Evolutionary conservation across 1,140 invertebrate species (phyloP).

Genomic region (Heliconius nattereri): DNA sequence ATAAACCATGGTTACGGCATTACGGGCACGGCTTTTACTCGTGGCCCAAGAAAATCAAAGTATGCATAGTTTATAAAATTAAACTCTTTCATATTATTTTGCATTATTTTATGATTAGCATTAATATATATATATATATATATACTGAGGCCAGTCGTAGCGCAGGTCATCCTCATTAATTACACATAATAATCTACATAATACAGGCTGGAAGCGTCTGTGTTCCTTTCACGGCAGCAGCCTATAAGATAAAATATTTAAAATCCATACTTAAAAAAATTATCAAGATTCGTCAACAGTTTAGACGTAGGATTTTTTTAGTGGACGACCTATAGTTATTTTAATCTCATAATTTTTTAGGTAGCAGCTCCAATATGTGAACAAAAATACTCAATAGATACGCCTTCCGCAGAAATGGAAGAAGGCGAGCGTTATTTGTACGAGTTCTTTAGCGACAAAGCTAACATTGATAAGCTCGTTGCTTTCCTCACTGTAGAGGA

Average conservation of each 20-base stretch:
- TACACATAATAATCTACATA: too few relatives aligned
- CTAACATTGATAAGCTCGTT: slow-evolving; percentile 88
- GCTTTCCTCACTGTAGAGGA: slow-evolving; percentile 91
- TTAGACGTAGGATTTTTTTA: too few relatives aligned
- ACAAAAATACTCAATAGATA: slow-evolving; percentile 54
- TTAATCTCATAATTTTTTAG: slow-evolving; percentile 40
- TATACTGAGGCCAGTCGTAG: too few relatives aligned
- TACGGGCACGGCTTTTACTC: slow-evolving; percentile 88
- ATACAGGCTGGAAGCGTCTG: too few relatives aligned
- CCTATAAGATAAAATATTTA: too few relatives aligned
- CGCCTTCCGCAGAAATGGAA: slow-evolving; percentile 75
- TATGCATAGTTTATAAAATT: slow-evolving; percentile 24
- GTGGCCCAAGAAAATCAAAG: slow-evolving; percentile 87
- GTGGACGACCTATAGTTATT: not conserved
- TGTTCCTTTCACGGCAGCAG: too few relatives aligned
- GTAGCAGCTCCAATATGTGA: slow-evolving; percentile 61
- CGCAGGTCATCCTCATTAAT: too few relatives aligned
- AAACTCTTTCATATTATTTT: too few relatives aligned
- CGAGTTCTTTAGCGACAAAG: slow-evolving; percentile 86
- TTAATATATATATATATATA: too few relatives aligned
- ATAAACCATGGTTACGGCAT: slow-evolving; percentile 86
- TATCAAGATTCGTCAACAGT: too few relatives aligned
- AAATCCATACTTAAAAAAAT: too few relatives aligned
- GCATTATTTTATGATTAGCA: too few relatives aligned
- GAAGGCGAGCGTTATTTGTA: slow-evolving; percentile 85